Conservation (phyloP, 2,113 vertebrate genomes). For the Brachypodius melanocephalos region DNA sequence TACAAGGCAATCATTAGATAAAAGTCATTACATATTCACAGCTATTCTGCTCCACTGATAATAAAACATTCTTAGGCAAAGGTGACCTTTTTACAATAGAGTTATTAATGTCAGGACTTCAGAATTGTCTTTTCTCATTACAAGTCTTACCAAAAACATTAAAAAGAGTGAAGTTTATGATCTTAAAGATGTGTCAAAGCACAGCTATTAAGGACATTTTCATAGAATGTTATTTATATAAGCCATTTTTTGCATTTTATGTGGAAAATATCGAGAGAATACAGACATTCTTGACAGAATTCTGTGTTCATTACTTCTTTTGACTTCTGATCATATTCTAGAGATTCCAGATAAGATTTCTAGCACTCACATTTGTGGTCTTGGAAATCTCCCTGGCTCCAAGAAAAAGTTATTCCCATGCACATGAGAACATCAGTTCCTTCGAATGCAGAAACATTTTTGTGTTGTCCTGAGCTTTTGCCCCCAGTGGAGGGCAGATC, state of each 20-base stretch:
- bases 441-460: background rate
- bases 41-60: constrained; percentile 70
- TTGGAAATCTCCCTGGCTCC: background rate
- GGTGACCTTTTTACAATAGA: constrained; percentile 77
- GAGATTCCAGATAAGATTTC: background rate
- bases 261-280: background rate
- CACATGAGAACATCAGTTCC: background rate
- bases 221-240: background rate
- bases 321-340: background rate
- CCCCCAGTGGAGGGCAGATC: background rate
- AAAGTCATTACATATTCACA: constrained; percentile 75
- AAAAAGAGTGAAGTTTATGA: constrained; percentile 47
- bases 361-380: background rate
- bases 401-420: background rate
- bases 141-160: constrained; percentile 35
- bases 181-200: constrained; percentile 50
- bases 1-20: constrained; percentile 65
- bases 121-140: constrained; percentile 60
- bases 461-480: background rate
- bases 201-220: background rate
- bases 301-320: background rate
- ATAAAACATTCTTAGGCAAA: constrained; percentile 74
- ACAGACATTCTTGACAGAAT: background rate
- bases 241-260: background rate
- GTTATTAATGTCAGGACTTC: constrained; percentile 74